Conservation (phyloP, 1,140 invertebrate genomes). For the Lethocerus indicus region DNA sequence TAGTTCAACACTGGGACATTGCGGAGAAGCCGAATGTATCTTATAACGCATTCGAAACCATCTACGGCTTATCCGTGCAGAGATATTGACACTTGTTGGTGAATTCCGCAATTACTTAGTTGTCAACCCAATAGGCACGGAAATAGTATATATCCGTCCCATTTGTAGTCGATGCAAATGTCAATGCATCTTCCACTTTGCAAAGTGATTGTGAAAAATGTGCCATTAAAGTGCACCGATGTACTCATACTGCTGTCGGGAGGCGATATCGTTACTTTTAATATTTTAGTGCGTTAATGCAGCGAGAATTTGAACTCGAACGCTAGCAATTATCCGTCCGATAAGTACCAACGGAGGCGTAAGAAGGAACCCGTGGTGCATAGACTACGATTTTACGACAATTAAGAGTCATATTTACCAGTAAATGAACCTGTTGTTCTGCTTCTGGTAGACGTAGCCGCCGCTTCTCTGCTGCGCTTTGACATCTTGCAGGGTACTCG, state of each 20-base stretch:
- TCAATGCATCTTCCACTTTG: no score
- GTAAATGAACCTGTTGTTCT: conserved; percentile 68
- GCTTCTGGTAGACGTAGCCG: conserved; percentile 64
- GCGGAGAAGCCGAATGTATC: no score
- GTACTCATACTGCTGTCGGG: not conserved
- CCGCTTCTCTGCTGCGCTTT: conserved; percentile 78
- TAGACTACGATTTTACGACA: not conserved
- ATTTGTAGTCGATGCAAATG: no score
- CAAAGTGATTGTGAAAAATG: no score
- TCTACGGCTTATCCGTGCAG: no score
- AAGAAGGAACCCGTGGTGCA: not conserved
- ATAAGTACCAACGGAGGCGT: not conserved
- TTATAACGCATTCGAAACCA: no score
- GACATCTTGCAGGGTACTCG: conserved; percentile 83
- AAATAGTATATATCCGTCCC: no score
- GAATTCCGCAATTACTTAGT: no score
- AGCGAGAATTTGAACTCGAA: not conserved
- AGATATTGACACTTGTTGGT: no score
- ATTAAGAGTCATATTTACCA: conserved; percentile 35
- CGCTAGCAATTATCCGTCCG: not conserved
- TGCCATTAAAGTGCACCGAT: not conserved
- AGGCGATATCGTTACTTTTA: not conserved
- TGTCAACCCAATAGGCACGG: no score
- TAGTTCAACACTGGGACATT: no score
- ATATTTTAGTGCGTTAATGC: not conserved